A percentile compares a stretch with the other conserved stretches of the same genome.
phyloP scores from a whole-genome alignment of 2,888 invertebrate genomes.

The Argyresthia albistria region DNA sequence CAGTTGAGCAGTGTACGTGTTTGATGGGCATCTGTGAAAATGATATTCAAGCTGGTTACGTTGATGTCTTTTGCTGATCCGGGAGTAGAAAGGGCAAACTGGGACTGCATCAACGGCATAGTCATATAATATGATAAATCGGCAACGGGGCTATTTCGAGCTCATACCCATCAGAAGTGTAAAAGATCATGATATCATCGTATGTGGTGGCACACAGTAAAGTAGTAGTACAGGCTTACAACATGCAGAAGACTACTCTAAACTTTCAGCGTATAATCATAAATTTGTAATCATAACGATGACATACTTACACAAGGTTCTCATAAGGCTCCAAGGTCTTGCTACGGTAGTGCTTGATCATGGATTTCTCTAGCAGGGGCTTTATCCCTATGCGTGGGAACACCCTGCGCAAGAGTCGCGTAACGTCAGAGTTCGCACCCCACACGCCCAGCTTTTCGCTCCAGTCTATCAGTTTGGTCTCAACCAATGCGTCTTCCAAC shows the following conservation, averaged over 20 bases:
- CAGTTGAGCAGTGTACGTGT: conserved; percentile 17
- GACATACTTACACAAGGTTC: background rate
- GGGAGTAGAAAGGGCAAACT: too few relatives aligned
- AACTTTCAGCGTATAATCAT: too few relatives aligned
- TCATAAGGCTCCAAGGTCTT: background rate
- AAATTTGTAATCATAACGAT: too few relatives aligned
- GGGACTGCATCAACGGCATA: too few relatives aligned
- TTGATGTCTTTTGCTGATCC: background rate
- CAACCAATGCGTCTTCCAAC: conserved; percentile 5
- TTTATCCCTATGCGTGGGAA: background rate
- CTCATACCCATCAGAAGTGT: background rate
- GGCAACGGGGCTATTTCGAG: too few relatives aligned
- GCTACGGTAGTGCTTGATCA: background rate
- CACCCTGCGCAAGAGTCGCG: background rate
- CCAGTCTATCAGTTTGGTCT: conserved; percentile 7
- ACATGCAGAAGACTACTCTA: too few relatives aligned
- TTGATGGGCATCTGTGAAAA: conserved; percentile 16
- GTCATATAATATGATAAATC: too few relatives aligned
- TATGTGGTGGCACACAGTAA: too few relatives aligned
- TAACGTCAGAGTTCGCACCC: background rate
- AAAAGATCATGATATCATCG: background rate
- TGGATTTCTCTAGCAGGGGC: background rate
- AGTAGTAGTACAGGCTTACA: too few relatives aligned
- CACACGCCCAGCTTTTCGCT: background rate
- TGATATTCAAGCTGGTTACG: background rate